These are phyloP conservation scores for Solenodon paradoxus DNA, from an alignment of 2,113 vertebrate genomes.

Conservation along the genomic window DNA sequence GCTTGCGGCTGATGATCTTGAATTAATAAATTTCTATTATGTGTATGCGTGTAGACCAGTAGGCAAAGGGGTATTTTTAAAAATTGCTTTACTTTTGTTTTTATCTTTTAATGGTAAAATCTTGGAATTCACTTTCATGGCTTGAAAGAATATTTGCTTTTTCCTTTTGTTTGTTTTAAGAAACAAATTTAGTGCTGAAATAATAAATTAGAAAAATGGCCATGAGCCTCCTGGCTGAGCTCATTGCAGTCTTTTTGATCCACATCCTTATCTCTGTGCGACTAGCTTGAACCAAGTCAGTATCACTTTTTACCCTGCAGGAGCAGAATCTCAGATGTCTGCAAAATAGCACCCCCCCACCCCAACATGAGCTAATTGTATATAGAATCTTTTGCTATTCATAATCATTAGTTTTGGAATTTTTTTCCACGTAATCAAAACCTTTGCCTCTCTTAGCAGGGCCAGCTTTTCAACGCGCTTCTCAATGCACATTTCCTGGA, in stretches of 20 bases:
- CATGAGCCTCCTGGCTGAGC: neutral
- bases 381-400: neutral
- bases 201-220: constrained; percentile 43
- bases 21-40: constrained; percentile 18
- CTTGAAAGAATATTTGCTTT: neutral
- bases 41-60: neutral
- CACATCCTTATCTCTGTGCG: neutral
- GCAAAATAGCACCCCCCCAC: neutral
- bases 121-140: constrained; percentile 32
- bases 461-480: neutral
- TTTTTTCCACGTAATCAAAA: neutral
- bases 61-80: constrained; percentile 32
- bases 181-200: constrained; percentile 25
- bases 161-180: constrained; percentile 1
- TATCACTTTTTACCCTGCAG: neutral
- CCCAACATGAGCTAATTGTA: neutral
- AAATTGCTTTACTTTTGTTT: neutral
- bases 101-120: constrained; percentile 41
- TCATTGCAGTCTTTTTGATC: neutral
- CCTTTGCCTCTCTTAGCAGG: neutral
- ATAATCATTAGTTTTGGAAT: neutral
- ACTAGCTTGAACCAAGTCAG: neutral
- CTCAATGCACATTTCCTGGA: neutral
- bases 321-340: neutral
- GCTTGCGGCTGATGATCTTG: constrained; percentile 4